Conservation (phyloP, 2,797 vertebrate genomes). For the Lycodopsis pacificus region DNA sequence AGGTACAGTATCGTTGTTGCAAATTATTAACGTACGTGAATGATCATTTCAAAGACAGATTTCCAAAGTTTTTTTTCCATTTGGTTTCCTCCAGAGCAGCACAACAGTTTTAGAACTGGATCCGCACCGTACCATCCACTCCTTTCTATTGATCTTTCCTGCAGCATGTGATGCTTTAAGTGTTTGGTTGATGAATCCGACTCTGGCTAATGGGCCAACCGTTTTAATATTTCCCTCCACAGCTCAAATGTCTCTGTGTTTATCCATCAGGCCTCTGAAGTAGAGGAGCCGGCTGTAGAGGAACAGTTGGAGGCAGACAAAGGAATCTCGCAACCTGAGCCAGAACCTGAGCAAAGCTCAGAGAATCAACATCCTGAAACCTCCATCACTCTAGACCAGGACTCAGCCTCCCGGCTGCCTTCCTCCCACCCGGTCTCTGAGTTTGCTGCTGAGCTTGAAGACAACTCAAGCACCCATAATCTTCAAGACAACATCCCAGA, state of each 20-base stretch:
- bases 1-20: conserved; percentile 39
- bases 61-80: background rate
- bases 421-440: conserved; percentile 32
- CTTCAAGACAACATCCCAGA: conserved; percentile 38
- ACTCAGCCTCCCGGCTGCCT: conserved; percentile 10
- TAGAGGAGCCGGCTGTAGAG: conserved; percentile 25
- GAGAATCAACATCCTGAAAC: conserved; percentile 42
- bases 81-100: conserved; percentile 1
- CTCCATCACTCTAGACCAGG: conserved; percentile 41
- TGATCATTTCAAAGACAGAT: background rate
- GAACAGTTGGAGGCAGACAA: conserved; percentile 38
- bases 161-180: conserved; percentile 37
- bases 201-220: conserved; percentile 27
- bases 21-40: background rate
- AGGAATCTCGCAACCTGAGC: conserved; percentile 21
- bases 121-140: background rate
- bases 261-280: conserved; percentile 56
- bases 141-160: conserved; percentile 36
- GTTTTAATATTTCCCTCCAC: background rate
- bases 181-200: conserved; percentile 28
- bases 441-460: conserved; percentile 35
- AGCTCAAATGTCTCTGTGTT: conserved; percentile 31
- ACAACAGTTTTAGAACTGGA: conserved; percentile 3
- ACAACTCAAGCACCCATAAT: conserved; percentile 21
- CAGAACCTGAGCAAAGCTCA: conserved; percentile 39